Percentiles rank a stretch among this genome's conserved stretches.
These are phyloP conservation scores for Cryptocheilus praepositus DNA, from an alignment of 2,888 invertebrate genomes.

Conservation along the genomic window DNA sequence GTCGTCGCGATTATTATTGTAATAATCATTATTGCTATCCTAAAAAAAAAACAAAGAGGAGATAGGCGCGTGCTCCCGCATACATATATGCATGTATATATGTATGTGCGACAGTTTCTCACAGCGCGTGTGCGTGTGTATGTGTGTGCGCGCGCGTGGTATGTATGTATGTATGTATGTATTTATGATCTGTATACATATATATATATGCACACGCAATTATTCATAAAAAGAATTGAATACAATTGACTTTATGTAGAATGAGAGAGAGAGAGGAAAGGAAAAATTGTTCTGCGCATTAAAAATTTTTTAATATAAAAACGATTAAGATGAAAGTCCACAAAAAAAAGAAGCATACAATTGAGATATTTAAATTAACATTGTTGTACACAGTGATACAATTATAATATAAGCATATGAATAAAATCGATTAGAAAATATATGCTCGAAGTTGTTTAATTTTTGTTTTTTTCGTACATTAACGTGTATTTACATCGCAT, in stretches of 20 bases:
- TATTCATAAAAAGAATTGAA: slow-evolving; percentile 65
- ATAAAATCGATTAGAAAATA: slow-evolving; percentile 75
- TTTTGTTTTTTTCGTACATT: slow-evolving; percentile 43
- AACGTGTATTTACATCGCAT: slow-evolving; percentile 18
- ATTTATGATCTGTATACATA: slow-evolving; percentile 51
- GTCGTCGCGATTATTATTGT: slow-evolving; percentile 33
- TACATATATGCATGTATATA: slow-evolving; percentile 51
- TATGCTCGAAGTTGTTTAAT: slow-evolving; percentile 62
- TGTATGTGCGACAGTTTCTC: slow-evolving; percentile 51
- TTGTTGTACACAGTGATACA: slow-evolving; percentile 76
- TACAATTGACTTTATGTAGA: slow-evolving; percentile 68
- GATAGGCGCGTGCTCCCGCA: slow-evolving; percentile 47
- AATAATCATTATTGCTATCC: slow-evolving; percentile 35
- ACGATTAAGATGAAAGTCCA: slow-evolving; percentile 67
- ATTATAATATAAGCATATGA: slow-evolving; percentile 75
- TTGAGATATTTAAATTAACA: slow-evolving; percentile 74
- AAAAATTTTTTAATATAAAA: slow-evolving; percentile 71
- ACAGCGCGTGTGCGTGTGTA: slow-evolving; percentile 49
- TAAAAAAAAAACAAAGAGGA: slow-evolving; percentile 24
- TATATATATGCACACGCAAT: slow-evolving; percentile 57
- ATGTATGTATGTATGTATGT: slow-evolving; percentile 54
- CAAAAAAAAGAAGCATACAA: slow-evolving; percentile 68
- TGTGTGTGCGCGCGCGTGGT: slow-evolving; percentile 55
- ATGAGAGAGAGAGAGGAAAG: slow-evolving; percentile 54
- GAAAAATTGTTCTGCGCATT: slow-evolving; percentile 70